Conservation (phyloP, 2,113 vertebrate species). For the Eonycteris spelaea region DNA sequence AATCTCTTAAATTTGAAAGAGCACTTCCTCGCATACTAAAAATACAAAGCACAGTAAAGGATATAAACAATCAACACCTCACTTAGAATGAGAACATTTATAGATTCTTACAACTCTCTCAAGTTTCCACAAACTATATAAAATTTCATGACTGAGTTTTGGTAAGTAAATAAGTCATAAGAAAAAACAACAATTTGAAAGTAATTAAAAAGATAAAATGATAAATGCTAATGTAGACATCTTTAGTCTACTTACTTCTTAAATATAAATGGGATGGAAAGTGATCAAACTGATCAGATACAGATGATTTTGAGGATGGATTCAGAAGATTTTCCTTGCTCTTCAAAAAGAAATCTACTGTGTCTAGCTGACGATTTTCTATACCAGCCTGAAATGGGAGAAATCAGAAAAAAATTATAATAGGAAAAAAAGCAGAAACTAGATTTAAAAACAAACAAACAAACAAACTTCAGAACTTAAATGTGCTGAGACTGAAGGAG, state of each 20-base stretch:
- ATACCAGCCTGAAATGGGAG: slow-evolving; percentile 88
- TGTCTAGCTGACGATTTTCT: slow-evolving; percentile 96
- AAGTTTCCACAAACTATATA: not conserved
- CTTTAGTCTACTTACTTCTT: slow-evolving; percentile 81
- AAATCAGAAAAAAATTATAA: slow-evolving; percentile 15
- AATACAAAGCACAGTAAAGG: not conserved
- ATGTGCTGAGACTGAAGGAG: not conserved
- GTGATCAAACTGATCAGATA: slow-evolving; percentile 66
- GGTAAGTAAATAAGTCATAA: not conserved
- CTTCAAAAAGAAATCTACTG: slow-evolving; percentile 95
- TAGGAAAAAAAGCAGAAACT: not conserved
- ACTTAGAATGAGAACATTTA: not conserved
- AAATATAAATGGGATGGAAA: slow-evolving; percentile 77
- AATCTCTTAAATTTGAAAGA: slow-evolving; percentile 17
- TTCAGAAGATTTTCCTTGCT: slow-evolving; percentile 93
- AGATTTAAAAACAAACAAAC: not conserved
- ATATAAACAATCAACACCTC: not conserved
- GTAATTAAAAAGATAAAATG: slow-evolving; percentile 9
- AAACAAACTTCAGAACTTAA: not conserved
- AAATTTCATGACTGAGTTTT: not conserved
- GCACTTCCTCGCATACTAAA: not conserved
- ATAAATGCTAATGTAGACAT: not conserved
- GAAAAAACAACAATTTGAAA: slow-evolving; percentile 32
- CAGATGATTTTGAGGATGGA: slow-evolving; percentile 64
- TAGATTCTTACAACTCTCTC: not conserved